A percentile compares a stretch with the other conserved stretches of the same genome.
phyloP scores from a whole-genome alignment of 2,113 vertebrate genomes.

The Megaceryle torquata region DNA sequence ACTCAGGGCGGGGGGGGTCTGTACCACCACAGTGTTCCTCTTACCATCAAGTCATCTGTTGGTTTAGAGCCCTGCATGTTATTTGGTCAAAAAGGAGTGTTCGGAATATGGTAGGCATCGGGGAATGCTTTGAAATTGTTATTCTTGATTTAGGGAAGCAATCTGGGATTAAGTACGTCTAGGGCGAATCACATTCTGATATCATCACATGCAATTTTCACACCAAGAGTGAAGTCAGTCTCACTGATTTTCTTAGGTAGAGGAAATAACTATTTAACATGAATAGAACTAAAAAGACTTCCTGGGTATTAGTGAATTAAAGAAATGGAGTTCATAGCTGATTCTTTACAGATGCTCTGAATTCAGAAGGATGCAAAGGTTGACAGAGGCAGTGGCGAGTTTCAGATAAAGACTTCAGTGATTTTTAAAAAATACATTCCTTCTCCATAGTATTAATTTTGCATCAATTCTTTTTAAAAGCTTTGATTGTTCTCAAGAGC shows the following conservation, averaged over 20 bases:
- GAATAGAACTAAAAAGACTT: neutral
- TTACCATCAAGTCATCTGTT: neutral
- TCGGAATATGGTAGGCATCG: neutral
- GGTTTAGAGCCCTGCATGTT: neutral
- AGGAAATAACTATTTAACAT: constrained; percentile 13
- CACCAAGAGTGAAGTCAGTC: neutral
- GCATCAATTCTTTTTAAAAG: neutral
- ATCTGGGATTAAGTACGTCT: neutral
- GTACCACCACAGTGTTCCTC: too few relatives aligned
- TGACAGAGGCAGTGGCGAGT: constrained; percentile 10
- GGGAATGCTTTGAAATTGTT: neutral
- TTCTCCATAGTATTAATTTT: constrained; percentile 26
- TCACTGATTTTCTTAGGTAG: neutral
- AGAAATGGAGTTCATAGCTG: neutral
- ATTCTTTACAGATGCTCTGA: constrained; percentile 2
- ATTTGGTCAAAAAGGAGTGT: neutral
- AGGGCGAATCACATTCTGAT: neutral
- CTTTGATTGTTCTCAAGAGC: constrained; percentile 23
- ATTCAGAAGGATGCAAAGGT: constrained; percentile 4
- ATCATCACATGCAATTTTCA: neutral
- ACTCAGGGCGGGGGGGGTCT: too few relatives aligned
- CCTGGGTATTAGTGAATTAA: constrained; percentile 8
- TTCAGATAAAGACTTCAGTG: neutral
- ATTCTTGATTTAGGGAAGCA: neutral
- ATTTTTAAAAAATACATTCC: neutral